These are phyloP conservation scores for Cephus spinipes DNA, from an alignment of 2,888 invertebrate genomes.

Conservation along the genomic window DNA sequence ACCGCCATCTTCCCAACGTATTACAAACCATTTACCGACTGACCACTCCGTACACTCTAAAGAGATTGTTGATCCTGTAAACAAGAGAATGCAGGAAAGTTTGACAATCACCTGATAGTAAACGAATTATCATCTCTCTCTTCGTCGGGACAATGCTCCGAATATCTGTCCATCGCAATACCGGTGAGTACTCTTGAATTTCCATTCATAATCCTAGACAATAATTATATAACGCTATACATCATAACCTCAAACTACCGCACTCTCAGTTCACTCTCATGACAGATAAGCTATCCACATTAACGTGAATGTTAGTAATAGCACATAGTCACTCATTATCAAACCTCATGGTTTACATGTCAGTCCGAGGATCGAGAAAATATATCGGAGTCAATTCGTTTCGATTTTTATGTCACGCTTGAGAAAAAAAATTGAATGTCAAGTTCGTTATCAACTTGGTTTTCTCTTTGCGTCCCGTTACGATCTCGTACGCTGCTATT, in stretches of 20 bases:
- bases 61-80: slow-evolving; percentile 10
- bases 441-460: too few species aligned
- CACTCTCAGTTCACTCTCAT: background rate
- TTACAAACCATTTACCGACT: background rate
- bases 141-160: background rate
- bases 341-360: too few species aligned
- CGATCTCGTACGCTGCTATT: too few species aligned
- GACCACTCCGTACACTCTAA: background rate
- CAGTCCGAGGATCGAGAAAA: too few species aligned
- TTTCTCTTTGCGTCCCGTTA: too few species aligned
- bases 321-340: too few species aligned
- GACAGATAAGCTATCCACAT: too few species aligned
- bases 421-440: too few species aligned
- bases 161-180: background rate
- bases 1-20: background rate
- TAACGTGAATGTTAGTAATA: too few species aligned
- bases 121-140: background rate
- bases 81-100: slow-evolving; percentile 51
- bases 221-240: background rate
- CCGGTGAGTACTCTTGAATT: background rate
- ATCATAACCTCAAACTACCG: background rate
- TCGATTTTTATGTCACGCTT: too few species aligned
- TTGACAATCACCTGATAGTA: slow-evolving; percentile 35
- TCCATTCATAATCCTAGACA: background rate
- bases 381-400: too few species aligned